Percentiles rank a stretch among this genome's conserved stretches.
Conservation (phyloP, 2,888 invertebrate genomes). For the Melieria crassipennis region DNA sequence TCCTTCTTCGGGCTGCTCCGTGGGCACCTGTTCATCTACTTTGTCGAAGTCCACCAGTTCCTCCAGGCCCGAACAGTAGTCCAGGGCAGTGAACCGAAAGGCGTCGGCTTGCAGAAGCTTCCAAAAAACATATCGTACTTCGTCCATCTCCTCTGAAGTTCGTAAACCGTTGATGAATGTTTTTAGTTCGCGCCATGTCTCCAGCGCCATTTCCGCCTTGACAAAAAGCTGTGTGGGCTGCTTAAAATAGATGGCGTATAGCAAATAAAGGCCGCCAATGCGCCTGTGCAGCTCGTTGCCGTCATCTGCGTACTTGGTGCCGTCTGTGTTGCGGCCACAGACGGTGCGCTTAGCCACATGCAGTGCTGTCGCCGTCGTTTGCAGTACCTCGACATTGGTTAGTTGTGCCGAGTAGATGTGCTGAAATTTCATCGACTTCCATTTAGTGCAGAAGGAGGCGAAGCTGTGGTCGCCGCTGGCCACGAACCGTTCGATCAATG, state of each 20-base stretch:
- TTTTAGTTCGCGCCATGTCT: slow-evolving; percentile 50
- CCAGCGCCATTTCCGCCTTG: slow-evolving; percentile 52
- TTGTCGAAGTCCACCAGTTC: slow-evolving; percentile 53
- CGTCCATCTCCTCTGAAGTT: slow-evolving; percentile 35
- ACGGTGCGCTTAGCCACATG: slow-evolving; percentile 51
- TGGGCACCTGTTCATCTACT: slow-evolving; percentile 27
- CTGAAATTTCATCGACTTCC: slow-evolving; percentile 53
- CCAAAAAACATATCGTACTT: slow-evolving; percentile 52
- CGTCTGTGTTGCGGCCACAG: slow-evolving; percentile 43
- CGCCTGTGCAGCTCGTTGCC: slow-evolving; percentile 42
- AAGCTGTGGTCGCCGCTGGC: slow-evolving; percentile 44
- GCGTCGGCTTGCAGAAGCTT: slow-evolving; percentile 48
- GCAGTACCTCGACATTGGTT: slow-evolving; percentile 51
- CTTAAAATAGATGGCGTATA: slow-evolving; percentile 59
- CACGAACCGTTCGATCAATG: slow-evolving; percentile 45
- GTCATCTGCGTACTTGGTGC: slow-evolving; percentile 38
- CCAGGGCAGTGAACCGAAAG: slow-evolving; percentile 53
- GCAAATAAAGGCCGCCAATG: slow-evolving; percentile 54
- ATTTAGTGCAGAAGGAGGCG: slow-evolving; percentile 51
- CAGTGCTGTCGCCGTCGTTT: slow-evolving; percentile 53
- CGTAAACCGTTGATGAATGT: slow-evolving; percentile 44
- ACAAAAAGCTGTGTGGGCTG: slow-evolving; percentile 57
- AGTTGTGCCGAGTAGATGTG: slow-evolving; percentile 55
- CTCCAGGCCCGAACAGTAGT: slow-evolving; percentile 54
- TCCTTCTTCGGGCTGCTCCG: slow-evolving; percentile 19